Evolutionary conservation across 2,113 vertebrate genomes (phyloP).

Genomic region (Engraulis encrasicolus): DNA sequence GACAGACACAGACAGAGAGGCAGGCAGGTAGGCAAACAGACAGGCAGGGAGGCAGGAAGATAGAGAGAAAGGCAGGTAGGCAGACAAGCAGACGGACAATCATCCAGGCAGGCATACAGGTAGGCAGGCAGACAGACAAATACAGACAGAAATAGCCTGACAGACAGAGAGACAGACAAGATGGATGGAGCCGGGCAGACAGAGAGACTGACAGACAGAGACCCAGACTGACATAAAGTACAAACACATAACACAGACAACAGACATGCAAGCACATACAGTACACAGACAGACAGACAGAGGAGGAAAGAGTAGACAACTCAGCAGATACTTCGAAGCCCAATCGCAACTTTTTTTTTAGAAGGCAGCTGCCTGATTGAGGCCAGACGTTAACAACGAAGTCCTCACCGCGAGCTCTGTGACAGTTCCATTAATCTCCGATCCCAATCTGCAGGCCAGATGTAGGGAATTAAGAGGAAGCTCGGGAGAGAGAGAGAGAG

Average conservation of each 20-base stretch:
- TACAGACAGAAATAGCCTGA: too few relatives aligned
- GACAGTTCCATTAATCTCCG: slow-evolving; percentile 34
- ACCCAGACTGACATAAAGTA: neutral
- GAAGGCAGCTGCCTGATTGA: slow-evolving; percentile 24
- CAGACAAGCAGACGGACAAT: neutral
- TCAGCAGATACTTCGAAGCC: slow-evolving; percentile 3
- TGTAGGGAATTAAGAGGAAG: slow-evolving; percentile 6
- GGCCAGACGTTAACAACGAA: slow-evolving; percentile 11
- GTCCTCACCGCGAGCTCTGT: neutral
- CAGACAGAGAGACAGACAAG: too few relatives aligned
- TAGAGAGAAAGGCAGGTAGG: neutral
- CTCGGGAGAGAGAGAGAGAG: neutral
- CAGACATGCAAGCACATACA: neutral
- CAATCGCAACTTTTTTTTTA: slow-evolving; percentile 11
- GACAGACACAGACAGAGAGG: neutral
- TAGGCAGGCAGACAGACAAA: too few relatives aligned
- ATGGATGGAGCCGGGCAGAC: neutral
- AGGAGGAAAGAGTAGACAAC: neutral
- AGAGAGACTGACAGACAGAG: neutral
- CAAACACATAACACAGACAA: neutral
- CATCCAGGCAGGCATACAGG: too few relatives aligned
- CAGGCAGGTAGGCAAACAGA: neutral
- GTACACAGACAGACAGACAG: neutral
- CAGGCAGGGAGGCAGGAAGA: neutral
- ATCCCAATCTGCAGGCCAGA: slow-evolving; percentile 43